Evolutionary conservation across 2,113 vertebrate species (phyloP).

Genomic region (Albula goreensis): DNA sequence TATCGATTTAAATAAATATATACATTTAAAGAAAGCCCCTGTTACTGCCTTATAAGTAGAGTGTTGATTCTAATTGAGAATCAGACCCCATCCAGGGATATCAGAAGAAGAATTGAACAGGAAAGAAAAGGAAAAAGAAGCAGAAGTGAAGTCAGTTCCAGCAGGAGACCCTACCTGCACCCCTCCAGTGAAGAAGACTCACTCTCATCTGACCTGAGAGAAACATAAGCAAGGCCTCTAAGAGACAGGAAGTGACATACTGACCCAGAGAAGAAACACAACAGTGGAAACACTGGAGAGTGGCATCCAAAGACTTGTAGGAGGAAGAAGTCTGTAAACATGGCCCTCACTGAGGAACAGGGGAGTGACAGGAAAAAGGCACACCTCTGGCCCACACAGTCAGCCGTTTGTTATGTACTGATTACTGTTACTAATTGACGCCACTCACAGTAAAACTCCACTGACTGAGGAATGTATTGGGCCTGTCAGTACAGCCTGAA

Average conservation of each 20-base stretch:
- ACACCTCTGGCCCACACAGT: too few relatives aligned
- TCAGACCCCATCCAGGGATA: too few relatives aligned
- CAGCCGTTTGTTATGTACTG: too few relatives aligned
- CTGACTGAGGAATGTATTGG: neutral
- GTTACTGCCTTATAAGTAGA: too few relatives aligned
- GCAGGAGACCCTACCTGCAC: slow-evolving; percentile 72
- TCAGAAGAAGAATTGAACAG: too few relatives aligned
- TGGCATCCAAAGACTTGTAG: neutral
- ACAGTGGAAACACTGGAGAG: neutral
- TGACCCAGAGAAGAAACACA: neutral
- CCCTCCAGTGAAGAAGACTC: slow-evolving; percentile 79
- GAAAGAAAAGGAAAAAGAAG: neutral
- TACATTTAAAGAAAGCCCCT: too few relatives aligned
- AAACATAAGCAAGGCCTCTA: slow-evolving; percentile 67
- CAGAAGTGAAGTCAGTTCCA: neutral
- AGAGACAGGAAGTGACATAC: slow-evolving; percentile 54
- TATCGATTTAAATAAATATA: too few relatives aligned
- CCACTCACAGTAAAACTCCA: too few relatives aligned
- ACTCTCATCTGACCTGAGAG: slow-evolving; percentile 83
- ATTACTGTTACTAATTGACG: too few relatives aligned
- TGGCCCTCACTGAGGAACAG: neutral
- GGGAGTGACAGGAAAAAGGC: too few relatives aligned
- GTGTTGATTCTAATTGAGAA: too few relatives aligned
- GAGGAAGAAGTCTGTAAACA: neutral
- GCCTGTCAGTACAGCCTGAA: slow-evolving; percentile 31